Base-by-base conservation (phyloP, 2,797 vertebrate genomes). In the Forpus xanthops region DNA sequence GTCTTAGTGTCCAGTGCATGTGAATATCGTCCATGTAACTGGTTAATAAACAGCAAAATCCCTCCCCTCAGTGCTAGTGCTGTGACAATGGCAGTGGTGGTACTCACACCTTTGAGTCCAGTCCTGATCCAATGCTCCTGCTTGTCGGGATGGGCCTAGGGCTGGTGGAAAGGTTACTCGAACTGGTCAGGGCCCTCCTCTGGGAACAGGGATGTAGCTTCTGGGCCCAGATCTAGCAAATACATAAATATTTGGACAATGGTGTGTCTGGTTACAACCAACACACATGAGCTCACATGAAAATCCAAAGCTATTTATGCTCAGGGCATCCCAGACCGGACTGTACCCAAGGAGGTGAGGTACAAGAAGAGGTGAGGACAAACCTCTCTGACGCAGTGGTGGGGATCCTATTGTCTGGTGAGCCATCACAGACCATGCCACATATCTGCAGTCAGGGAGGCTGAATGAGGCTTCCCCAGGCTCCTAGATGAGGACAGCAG, bases 31-130 rank as follows among this genome's bases (percentile, higher is more conserved):
- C 44, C 44, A 39, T 3, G 0, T 6, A 67, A 8, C 2, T 37
- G 21, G 17, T 30, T 33, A 13, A 39, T 5, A 23, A 53, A 6
- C 10, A 41, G 47, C 42, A 71, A 30, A 28, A 70, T n/a, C 53
- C 33, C 14, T 74, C 17, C 39, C 17, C 17, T 24, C 5, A 0
- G 4, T 28, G 20, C 27, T 14, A 6, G 1, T 33, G 8, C 47
- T 42, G 21, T 2, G 1, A 7, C 37, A 4, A 2, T 4, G 65
- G 44, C 35, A 39, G 16, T 5, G 10, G 37, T 35, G 9, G 24
- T 25, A 39, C 16, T 47, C 30, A 9, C 15, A 1, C 27, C 23
- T 37, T 23, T 5, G 23, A 23, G 49, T 15, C 49, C 49, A 24
- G 3, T 11, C 50, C 16, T 12, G 30, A 65, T 23, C 39, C 30